Conservation (phyloP, 2,113 vertebrate species). For the Lonchura striata region DNA sequence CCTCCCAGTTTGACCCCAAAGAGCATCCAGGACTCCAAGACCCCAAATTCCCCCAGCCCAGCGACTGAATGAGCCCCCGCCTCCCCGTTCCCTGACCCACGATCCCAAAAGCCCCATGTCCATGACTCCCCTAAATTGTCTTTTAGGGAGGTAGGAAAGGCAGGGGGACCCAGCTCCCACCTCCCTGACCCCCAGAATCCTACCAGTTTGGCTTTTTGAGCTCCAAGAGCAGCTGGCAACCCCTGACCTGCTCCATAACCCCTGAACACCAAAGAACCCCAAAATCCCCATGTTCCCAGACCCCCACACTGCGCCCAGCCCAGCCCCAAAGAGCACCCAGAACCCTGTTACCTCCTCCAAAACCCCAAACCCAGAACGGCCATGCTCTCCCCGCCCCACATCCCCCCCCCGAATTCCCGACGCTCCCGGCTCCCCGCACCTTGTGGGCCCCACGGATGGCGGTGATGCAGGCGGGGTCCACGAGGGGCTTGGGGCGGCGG, state of each 20-base stretch:
- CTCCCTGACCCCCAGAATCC: too few species aligned
- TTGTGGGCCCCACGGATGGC: constrained; percentile 83
- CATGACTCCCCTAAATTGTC: background rate
- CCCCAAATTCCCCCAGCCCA: too few species aligned
- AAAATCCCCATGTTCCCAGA: background rate
- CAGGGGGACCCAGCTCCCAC: background rate
- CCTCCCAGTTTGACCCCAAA: background rate
- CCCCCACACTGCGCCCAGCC: rapidly evolving
- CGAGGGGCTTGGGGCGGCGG: constrained; percentile 88
- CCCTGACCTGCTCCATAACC: background rate
- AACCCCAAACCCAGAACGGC: rapidly evolving
- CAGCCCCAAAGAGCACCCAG: too few species aligned
- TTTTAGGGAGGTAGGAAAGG: background rate
- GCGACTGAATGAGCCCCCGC: too few species aligned
- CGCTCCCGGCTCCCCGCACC: constrained; percentile 16
- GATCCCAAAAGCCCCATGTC: background rate
- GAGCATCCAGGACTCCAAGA: background rate
- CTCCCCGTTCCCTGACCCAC: too few species aligned
- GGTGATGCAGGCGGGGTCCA: constrained; percentile 87
- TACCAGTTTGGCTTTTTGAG: background rate
- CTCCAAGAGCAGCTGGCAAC: background rate
- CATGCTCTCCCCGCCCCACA: rapidly evolving
- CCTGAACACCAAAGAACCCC: rapidly evolving
- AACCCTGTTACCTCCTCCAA: background rate
- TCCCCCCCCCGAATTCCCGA: background rate